Conservation (phyloP, 2,113 vertebrate species). For the Syngnathus scovelli region DNA sequence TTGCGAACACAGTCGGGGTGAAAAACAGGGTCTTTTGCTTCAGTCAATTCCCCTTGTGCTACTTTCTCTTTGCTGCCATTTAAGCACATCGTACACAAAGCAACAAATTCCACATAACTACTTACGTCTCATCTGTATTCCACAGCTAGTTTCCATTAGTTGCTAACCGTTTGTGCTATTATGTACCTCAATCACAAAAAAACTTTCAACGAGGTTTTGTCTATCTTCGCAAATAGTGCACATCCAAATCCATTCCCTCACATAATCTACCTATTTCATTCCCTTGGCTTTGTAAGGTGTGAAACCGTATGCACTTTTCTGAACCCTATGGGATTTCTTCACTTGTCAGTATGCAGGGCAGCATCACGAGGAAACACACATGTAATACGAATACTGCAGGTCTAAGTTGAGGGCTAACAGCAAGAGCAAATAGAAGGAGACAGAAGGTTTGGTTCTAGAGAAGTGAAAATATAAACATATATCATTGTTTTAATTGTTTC, state of each 20-base stretch:
- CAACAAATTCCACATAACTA: background rate
- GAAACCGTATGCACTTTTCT: conserved; percentile 54
- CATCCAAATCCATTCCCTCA: background rate
- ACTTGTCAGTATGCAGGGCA: conserved; percentile 55
- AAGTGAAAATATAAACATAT: conserved; percentile 14
- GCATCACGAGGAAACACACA: conserved; percentile 28
- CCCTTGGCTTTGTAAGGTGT: conserved; percentile 43
- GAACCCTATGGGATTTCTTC: conserved; percentile 59
- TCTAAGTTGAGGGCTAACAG: conserved; percentile 28
- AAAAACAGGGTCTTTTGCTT: background rate
- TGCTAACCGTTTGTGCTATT: no score
- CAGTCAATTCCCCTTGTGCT: background rate
- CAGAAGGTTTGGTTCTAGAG: conserved; percentile 41
- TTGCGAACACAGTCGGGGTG: background rate
- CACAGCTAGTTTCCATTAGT: no score
- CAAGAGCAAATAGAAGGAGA: conserved; percentile 35
- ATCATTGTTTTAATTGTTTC: no score
- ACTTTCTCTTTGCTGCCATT: background rate
- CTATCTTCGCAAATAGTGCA: conserved; percentile 31
- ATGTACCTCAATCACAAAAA: background rate
- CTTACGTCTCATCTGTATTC: background rate
- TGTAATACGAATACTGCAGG: background rate
- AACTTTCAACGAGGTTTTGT: conserved; percentile 32
- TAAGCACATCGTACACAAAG: no score
- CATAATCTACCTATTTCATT: conserved; percentile 16